phyloP scores from a whole-genome alignment of 2,797 vertebrate species.

The Liasis olivaceus region DNA sequence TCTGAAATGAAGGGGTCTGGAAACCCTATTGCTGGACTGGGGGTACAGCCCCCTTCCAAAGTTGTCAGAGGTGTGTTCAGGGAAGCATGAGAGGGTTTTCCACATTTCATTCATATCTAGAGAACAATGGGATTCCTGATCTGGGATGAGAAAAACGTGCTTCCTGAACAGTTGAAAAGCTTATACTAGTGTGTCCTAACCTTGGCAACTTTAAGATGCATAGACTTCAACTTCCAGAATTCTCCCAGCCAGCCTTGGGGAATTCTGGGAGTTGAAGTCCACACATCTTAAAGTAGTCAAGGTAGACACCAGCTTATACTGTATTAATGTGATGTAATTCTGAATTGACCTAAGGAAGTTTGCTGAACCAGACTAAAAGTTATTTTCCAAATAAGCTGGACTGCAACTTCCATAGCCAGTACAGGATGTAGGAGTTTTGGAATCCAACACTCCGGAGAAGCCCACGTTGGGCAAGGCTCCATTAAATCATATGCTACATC shows the following conservation, averaged over 20 bases:
- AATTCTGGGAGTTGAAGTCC: too few species aligned
- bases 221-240: too few species aligned
- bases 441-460: not conserved
- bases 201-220: too few species aligned
- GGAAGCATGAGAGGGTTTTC: too few species aligned
- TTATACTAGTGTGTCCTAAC: not conserved
- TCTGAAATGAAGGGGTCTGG: too few species aligned
- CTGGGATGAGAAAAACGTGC: not conserved
- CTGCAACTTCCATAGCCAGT: not conserved
- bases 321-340: not conserved
- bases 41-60: too few species aligned
- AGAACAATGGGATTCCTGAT: not conserved
- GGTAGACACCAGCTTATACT: not conserved
- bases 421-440: not conserved
- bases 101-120: not conserved
- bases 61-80: too few species aligned
- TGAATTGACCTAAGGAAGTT: too few species aligned
- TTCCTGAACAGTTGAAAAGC: not conserved
- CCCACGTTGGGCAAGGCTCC: not conserved
- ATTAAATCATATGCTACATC: not conserved
- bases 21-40: too few species aligned
- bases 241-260: too few species aligned
- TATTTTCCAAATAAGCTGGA: not conserved
- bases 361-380: not conserved
- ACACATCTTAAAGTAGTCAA: too few species aligned